Evolutionary conservation across 2,113 vertebrate species (phyloP).

Genomic region (Tinamus guttatus): DNA sequence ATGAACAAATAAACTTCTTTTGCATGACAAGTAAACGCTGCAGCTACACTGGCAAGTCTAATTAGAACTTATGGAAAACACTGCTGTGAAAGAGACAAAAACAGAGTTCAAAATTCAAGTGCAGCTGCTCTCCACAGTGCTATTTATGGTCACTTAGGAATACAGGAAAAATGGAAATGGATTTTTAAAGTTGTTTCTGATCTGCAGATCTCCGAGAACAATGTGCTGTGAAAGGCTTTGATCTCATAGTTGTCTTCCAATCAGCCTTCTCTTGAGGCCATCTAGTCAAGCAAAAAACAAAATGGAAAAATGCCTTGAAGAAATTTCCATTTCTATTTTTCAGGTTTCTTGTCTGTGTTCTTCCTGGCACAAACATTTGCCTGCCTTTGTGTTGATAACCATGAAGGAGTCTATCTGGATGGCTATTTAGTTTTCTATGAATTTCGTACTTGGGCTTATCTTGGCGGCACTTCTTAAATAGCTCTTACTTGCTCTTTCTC

Average conservation of each 20-base stretch:
- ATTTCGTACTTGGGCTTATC: not conserved
- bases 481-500: not conserved
- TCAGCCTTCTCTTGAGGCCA: not conserved
- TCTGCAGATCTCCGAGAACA: not conserved
- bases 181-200: not conserved
- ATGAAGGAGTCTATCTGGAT: rapidly evolving
- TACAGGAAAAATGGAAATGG: not conserved
- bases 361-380: not conserved
- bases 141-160: not conserved
- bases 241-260: not conserved
- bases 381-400: not conserved
- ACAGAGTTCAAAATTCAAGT: not conserved
- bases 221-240: not conserved
- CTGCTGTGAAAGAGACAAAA: not conserved
- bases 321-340: not conserved
- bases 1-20: conserved; percentile 31
- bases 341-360: not conserved
- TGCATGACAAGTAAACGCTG: conserved; percentile 4
- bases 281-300: not conserved
- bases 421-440: not conserved
- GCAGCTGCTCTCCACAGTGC: not conserved
- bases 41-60: not conserved
- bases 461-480: not conserved
- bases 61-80: not conserved
- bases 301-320: not conserved